Percentiles rank a stretch among this genome's conserved stretches.
Conservation (phyloP, 1,140 invertebrate genomes). For the Chironomus tepperi region DNA sequence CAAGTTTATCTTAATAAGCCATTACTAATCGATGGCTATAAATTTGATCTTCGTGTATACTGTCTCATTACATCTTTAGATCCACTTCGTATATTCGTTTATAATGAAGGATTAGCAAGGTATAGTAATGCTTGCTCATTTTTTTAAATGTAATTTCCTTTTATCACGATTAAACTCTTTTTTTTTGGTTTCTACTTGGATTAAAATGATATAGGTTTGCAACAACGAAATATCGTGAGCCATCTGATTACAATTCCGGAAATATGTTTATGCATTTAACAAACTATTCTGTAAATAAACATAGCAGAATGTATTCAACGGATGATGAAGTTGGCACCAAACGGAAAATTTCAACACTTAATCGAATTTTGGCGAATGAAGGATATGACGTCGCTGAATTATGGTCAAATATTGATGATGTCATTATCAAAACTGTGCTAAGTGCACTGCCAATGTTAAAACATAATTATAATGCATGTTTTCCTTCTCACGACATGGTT, state of each 20-base stretch:
- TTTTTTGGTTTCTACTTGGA: not conserved
- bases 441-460: slow-evolving; percentile 76
- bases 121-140: slow-evolving; percentile 30
- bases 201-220: slow-evolving; percentile 61
- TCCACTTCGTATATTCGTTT: slow-evolving; percentile 86
- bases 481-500: slow-evolving; percentile 71
- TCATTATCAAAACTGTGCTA: slow-evolving; percentile 82
- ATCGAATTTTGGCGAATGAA: slow-evolving; percentile 58
- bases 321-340: slow-evolving; percentile 76
- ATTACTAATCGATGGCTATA: slow-evolving; percentile 89
- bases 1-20: slow-evolving; percentile 68
- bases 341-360: slow-evolving; percentile 73
- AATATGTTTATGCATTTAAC: slow-evolving; percentile 96
- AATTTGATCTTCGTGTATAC: slow-evolving; percentile 95
- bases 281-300: slow-evolving; percentile 94
- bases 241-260: slow-evolving; percentile 63
- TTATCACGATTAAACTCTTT: no score
- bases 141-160: slow-evolving; percentile 10
- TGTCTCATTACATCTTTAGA: slow-evolving; percentile 89
- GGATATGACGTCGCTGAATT: slow-evolving; percentile 64
- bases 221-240: slow-evolving; percentile 74
- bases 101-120: slow-evolving; percentile 89
- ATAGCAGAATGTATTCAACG: slow-evolving; percentile 67
- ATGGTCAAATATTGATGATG: slow-evolving; percentile 78
- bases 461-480: slow-evolving; percentile 80